phyloP scores from a whole-genome alignment of 2,888 invertebrate species.

The Branchipolynoe longqiensis region DNA sequence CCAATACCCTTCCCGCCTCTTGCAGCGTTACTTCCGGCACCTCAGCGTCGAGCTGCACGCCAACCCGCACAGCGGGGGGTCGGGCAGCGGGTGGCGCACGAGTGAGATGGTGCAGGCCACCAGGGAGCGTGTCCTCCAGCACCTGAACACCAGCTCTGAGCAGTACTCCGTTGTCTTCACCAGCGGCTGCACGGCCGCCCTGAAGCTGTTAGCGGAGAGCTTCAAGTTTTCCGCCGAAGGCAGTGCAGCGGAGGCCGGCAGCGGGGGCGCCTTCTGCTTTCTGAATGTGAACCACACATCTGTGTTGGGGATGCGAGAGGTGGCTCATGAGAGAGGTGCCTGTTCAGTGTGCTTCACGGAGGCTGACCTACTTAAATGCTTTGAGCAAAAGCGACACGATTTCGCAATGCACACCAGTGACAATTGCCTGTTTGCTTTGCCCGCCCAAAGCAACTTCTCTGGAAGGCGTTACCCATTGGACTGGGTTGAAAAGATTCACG shows the following conservation, averaged over 20 bases:
- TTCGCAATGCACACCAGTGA: background rate
- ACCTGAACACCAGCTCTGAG: constrained; percentile 90
- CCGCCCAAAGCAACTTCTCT: constrained; percentile 97
- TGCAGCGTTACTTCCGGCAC: constrained; percentile 86
- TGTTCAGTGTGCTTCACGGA: constrained; percentile 71
- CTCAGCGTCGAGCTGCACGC: constrained; percentile 89
- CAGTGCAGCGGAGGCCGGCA: background rate
- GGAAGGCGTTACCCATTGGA: constrained; percentile 93
- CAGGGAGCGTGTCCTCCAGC: constrained; percentile 87
- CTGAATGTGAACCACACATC: constrained; percentile 97
- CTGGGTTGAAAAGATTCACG: constrained; percentile 84
- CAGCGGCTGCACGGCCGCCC: constrained; percentile 93
- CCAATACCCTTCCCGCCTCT: constrained; percentile 89
- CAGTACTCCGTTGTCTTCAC: constrained; percentile 95
- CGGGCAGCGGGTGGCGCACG: constrained; percentile 85
- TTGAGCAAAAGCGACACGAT: no score
- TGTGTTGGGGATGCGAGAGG: constrained; percentile 93
- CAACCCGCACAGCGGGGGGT: constrained; percentile 92
- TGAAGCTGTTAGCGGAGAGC: constrained; percentile 91
- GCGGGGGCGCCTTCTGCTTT: constrained; percentile 86
- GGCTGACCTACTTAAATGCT: constrained; percentile 64
- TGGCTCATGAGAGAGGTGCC: constrained; percentile 82
- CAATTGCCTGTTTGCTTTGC: constrained; percentile 87
- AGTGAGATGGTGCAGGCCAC: background rate
- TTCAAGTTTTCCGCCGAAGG: constrained; percentile 83